These are phyloP conservation scores for Pyrocoelia pectoralis DNA, from an alignment of 2,888 invertebrate genomes.

Conservation along the genomic window DNA sequence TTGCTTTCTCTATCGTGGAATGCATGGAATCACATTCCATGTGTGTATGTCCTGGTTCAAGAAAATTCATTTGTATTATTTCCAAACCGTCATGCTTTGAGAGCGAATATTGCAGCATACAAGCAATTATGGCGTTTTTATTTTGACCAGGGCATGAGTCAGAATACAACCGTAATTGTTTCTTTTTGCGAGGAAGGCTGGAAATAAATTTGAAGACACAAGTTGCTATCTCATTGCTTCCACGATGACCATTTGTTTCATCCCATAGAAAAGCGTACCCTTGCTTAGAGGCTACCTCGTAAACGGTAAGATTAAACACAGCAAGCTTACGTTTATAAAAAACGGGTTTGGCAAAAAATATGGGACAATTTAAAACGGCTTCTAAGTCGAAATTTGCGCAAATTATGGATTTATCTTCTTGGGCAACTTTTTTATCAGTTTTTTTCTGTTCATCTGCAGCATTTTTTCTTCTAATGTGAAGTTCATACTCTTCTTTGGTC, in stretches of 20 bases:
- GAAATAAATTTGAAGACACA: neutral
- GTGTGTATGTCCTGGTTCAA: too few relatives aligned
- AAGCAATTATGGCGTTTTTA: neutral
- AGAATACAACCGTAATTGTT: neutral
- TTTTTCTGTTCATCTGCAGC: too few relatives aligned
- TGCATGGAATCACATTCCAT: too few relatives aligned
- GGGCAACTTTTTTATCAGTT: too few relatives aligned
- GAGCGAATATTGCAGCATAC: neutral
- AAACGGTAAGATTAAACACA: neutral
- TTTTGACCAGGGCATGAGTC: constrained; percentile 15
- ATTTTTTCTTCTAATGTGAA: too few relatives aligned
- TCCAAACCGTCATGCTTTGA: neutral
- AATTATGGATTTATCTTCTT: too few relatives aligned
- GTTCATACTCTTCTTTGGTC: too few relatives aligned
- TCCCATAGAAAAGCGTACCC: constrained; percentile 5
- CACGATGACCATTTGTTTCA: neutral
- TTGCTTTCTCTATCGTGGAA: too few relatives aligned
- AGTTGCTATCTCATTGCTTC: constrained; percentile 4
- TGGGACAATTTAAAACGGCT: constrained; percentile 12
- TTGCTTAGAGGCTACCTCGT: neutral
- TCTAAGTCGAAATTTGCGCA: too few relatives aligned
- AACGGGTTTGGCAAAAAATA: neutral
- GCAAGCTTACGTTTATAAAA: constrained; percentile 17
- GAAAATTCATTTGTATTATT: too few relatives aligned
- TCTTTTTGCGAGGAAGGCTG: neutral